Conservation (phyloP, 2,797 vertebrate genomes). For the Trachops cirrhosus region DNA sequence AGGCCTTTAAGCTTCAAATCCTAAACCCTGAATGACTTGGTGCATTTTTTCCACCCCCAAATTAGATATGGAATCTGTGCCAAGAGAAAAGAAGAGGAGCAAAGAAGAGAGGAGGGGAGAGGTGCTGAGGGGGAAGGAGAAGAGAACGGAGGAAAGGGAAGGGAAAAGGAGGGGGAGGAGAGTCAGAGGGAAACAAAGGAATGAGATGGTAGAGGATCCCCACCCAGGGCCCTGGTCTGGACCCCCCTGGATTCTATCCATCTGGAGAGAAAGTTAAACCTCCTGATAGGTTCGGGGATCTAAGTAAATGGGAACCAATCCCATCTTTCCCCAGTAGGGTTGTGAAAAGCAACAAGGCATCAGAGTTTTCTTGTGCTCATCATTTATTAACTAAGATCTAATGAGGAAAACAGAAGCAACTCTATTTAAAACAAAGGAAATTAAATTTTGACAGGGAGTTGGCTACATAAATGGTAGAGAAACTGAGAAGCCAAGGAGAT, state of each 20-base stretch:
- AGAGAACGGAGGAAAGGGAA: background rate
- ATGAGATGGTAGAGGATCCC: too few relatives aligned
- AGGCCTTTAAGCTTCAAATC: conserved; percentile 26
- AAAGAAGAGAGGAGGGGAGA: background rate
- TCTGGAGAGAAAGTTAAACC: background rate
- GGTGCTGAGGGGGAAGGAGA: background rate
- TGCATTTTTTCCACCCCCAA: background rate
- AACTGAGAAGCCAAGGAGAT: background rate
- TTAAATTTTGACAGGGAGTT: background rate
- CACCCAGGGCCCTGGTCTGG: background rate
- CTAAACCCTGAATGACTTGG: background rate
- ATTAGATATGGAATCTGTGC: conserved; percentile 10
- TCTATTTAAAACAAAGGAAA: background rate
- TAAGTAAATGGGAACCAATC: background rate
- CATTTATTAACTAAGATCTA: background rate
- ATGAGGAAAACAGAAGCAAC: conserved; percentile 16
- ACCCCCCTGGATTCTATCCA: background rate
- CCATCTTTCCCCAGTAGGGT: background rate
- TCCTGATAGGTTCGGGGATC: background rate
- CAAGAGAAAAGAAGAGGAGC: background rate
- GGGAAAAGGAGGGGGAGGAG: background rate
- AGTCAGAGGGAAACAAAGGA: background rate
- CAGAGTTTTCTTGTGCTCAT: background rate
- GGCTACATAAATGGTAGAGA: background rate
- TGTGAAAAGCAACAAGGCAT: background rate